phyloP scores from a whole-genome alignment of 1,140 invertebrate species.

The Bombus superbus region DNA sequence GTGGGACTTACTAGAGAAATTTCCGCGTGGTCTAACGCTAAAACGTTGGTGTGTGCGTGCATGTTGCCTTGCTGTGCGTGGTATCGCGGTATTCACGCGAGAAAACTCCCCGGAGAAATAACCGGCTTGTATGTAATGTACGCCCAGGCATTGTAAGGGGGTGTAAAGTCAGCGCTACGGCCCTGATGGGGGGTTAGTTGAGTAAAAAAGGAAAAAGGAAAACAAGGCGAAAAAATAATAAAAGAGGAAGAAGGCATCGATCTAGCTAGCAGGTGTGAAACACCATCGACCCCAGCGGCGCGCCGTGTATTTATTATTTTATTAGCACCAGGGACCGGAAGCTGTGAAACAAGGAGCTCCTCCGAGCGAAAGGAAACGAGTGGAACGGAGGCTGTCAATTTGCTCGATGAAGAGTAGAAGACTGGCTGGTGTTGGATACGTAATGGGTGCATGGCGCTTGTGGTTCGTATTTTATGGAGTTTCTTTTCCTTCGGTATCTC shows the following conservation, averaged over 20 bases:
- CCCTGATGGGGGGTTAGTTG: constrained; percentile 36
- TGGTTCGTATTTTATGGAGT: not conserved
- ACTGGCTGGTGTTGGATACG: no score
- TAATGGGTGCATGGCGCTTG: not conserved
- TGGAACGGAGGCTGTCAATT: constrained; percentile 34
- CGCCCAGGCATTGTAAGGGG: constrained; percentile 76
- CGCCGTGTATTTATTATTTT: constrained; percentile 71
- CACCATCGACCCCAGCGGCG: constrained; percentile 31
- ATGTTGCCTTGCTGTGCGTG: constrained; percentile 57
- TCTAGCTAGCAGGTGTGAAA: constrained; percentile 59
- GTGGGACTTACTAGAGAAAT: constrained; percentile 15
- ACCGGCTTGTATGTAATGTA: constrained; percentile 78
- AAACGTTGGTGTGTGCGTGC: not conserved
- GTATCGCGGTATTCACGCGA: constrained; percentile 74
- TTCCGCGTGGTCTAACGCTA: constrained; percentile 17
- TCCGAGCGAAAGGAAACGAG: constrained; percentile 40
- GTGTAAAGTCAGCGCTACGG: constrained; percentile 49
- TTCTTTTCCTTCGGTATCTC: not conserved
- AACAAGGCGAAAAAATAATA: constrained; percentile 6
- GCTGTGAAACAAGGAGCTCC: constrained; percentile 41
- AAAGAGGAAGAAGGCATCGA: constrained; percentile 26
- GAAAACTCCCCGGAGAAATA: constrained; percentile 80
- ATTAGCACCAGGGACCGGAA: constrained; percentile 63
- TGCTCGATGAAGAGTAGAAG: not conserved
- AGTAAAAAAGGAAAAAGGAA: constrained; percentile 11